Base-by-base conservation (phyloP, 2,113 vertebrate species). In the Formicarius rufipectus region DNA sequence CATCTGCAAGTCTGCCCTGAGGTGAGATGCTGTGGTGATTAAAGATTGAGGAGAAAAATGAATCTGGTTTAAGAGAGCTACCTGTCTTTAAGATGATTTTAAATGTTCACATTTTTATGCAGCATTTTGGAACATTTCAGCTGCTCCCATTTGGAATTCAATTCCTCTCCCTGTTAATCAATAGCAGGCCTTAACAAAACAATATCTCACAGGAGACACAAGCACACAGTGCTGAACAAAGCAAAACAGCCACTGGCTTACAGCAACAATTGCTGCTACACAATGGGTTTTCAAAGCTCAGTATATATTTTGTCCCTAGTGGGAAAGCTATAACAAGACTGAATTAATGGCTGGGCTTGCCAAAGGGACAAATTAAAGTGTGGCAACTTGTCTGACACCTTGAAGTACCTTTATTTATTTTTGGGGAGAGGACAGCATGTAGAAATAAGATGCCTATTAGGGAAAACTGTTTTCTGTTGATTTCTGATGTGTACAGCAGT, bases 121-220 rank as follows among this genome's bases (percentile, higher is more conserved):
- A 84, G 93, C 56, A 30, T 90, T 96, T 96, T 52, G 60, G 56
- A 92, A 35, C 0, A 0, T 92, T 94, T 90, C 85, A 93, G 72
- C 72, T 89, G 44, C 66, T 95, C 25, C 59, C 49, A 87, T 93
- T 80, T 95, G 73, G 93, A 95, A 92, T 94, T 92, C 92, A 96
- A 72, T 96, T 95, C 79, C 37, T 95, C 87, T 96, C 88, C 62
- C 83, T 94, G 84, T 94, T 96, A 96, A 95, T 97, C 96, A 96
- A 96, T 95, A 96, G 62, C 83, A 93, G 53, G 89, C 66, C 85
- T 96, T 97, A 96, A 95, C 95, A 93, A 97, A 96, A 96, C 93
- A 96, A 78, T 96, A 93, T 96, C 90, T 97, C 96, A 96, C 88
- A 81, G 92, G 90, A 97, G 92, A 95, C 93, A 94, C 90, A 78